Base-by-base conservation (phyloP, 2,113 vertebrate species). In the Ceuthmochares aereus region DNA sequence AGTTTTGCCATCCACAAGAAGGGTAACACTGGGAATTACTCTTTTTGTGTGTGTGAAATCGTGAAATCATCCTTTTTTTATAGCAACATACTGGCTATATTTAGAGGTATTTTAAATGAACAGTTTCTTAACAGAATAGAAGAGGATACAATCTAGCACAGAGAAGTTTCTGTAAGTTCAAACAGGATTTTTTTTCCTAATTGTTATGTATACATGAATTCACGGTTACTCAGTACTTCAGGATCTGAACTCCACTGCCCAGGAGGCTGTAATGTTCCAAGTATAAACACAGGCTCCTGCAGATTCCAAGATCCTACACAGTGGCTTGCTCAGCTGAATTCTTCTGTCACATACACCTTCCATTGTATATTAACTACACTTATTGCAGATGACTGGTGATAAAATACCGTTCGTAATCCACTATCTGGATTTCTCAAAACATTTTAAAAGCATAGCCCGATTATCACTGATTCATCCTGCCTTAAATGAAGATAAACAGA, bases 11-110 rank as follows among this genome's bases (percentile, higher is more conserved):
- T 43, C 74, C 84, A 80, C 58, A 93, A 96, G 60, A 75, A 89
- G 68, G 54, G 73, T 95, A 94, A 83, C 68, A 93, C 49, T 88
- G 67, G 45, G 82, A 97, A 82, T 67, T 16, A 21, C 89, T 76
- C 91, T 83, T 70, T 93, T 87, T 85, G 55, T 75, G 80, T 72
- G 84, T 86, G 43, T 87, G 93, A 96, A 97, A 96, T 83, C 73
- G 75, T 73, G 77, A 96, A 96, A 74, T 47, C 49, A 74, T 42
- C 34, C 85, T 67, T 96, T 95, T 91, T 64, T 87, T 80, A 78
- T 32, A 25, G 45, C 7, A 90, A 75, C 17, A 20, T 63, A 36
- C 26, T 68, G 20, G 27, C 29, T 81, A 59, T 34, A 60, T 54
- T 85, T 69, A 94, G 25, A 75, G 25, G 34, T 15, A 81, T 68